These are phyloP conservation scores for Ephestia elutella DNA, from an alignment of 1,140 invertebrate genomes.

Conservation along the genomic window DNA sequence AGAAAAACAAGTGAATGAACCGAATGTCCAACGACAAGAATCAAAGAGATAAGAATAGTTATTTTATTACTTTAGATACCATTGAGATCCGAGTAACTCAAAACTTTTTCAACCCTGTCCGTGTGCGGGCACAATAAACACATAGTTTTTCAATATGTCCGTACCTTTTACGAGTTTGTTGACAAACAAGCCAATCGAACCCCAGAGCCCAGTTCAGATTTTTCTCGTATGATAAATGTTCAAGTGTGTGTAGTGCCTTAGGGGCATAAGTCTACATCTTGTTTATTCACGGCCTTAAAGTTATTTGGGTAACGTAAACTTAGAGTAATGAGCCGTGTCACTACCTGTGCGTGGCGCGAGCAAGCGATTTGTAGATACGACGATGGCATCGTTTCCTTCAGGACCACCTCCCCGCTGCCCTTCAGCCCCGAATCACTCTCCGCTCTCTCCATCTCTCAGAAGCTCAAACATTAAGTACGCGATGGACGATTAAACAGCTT, in stretches of 20 bases:
- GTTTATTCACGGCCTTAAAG: constrained; percentile 38
- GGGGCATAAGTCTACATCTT: constrained; percentile 28
- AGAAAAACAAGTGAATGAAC: not conserved
- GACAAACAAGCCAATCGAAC: not conserved
- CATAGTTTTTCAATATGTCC: not conserved
- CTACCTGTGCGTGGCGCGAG: constrained; percentile 45
- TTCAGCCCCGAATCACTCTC: constrained; percentile 7
- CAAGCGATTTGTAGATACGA: constrained; percentile 42
- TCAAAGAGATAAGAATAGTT: not conserved
- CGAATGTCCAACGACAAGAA: not conserved
- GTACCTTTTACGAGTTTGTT: constrained; percentile 1
- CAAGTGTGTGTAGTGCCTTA: not conserved
- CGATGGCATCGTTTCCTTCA: no score
- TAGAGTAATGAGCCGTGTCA: constrained; percentile 51
- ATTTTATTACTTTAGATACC: not conserved
- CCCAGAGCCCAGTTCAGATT: not conserved
- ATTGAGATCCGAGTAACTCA: not conserved
- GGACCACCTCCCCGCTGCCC: constrained; percentile 14
- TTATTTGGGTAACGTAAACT: constrained; percentile 51
- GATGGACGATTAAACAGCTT: constrained; percentile 48
- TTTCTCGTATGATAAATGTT: not conserved
- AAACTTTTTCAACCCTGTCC: not conserved
- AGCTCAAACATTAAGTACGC: constrained; percentile 41
- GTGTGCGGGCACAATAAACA: not conserved
- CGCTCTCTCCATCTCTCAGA: constrained; percentile 28